Evolutionary conservation across 1,140 invertebrate species (phyloP).

Genomic region (Gonatopus flavifemur): DNA sequence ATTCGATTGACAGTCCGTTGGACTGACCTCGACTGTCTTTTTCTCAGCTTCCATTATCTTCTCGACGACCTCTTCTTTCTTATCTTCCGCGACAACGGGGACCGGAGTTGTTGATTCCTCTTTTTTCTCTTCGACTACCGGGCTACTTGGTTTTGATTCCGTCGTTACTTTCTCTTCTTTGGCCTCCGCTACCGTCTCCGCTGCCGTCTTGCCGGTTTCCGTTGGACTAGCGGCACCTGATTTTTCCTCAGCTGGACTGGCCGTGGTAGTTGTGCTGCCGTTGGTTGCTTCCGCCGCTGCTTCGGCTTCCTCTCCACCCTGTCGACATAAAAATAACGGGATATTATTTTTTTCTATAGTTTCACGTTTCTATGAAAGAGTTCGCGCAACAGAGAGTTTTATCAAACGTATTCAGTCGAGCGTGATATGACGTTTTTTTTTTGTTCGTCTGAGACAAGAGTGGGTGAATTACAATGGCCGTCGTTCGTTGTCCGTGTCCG

Average conservation of each 20-base stretch:
- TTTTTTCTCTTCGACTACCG: slow-evolving; percentile 34
- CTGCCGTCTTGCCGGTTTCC: slow-evolving; percentile 19
- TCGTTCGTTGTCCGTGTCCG: slow-evolving; percentile 10
- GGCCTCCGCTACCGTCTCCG: slow-evolving; percentile 22
- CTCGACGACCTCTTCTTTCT: slow-evolving; percentile 35
- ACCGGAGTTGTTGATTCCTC: slow-evolving; percentile 36
- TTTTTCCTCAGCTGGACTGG: slow-evolving; percentile 44
- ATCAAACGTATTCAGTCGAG: slow-evolving; percentile 30
- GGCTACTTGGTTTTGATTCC: slow-evolving; percentile 15
- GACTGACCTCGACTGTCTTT: slow-evolving; percentile 55
- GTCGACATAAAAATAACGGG: too few species aligned
- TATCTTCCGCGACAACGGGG: slow-evolving; percentile 37
- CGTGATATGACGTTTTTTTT: slow-evolving; percentile 35
- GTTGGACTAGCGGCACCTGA: slow-evolving; percentile 48
- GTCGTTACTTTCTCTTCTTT: slow-evolving; percentile 33
- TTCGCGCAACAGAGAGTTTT: too few species aligned
- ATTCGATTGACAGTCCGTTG: slow-evolving; percentile 32
- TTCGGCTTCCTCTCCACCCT: slow-evolving; percentile 53
- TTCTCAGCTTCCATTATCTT: slow-evolving; percentile 42
- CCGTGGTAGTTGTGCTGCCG: slow-evolving; percentile 18
- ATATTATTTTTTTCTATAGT: too few species aligned
- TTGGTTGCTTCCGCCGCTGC: slow-evolving; percentile 16
- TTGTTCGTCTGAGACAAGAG: slow-evolving; percentile 25
- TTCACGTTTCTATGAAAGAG: too few species aligned
- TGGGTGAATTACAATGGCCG: slow-evolving; percentile 16